Percentiles rank a stretch among this genome's conserved stretches.
Evolutionary conservation across 2,888 invertebrate species (phyloP).

Genomic region (Fissipunctia ypsillon): DNA sequence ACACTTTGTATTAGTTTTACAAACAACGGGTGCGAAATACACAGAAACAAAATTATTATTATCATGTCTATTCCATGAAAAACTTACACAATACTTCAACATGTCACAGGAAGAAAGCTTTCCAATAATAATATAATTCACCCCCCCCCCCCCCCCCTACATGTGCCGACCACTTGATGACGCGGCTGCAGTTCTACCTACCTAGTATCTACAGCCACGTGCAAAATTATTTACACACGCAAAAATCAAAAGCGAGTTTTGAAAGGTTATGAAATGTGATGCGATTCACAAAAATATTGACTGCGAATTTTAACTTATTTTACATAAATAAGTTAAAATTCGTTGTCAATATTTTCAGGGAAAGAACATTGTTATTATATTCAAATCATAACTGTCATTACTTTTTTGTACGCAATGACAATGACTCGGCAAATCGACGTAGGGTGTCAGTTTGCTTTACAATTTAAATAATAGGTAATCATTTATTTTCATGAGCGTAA

Average conservation of each 20-base stretch:
- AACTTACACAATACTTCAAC: not conserved
- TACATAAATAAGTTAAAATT: too few relatives aligned
- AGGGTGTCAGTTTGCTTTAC: too few relatives aligned
- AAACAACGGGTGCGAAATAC: not conserved
- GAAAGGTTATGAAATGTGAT: not conserved
- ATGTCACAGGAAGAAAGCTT: constrained; percentile 8
- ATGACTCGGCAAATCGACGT: too few relatives aligned
- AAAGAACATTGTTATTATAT: too few relatives aligned
- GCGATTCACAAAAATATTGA: not conserved
- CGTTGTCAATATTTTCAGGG: too few relatives aligned
- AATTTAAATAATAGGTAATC: too few relatives aligned
- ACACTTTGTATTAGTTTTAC: not conserved
- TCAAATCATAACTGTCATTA: too few relatives aligned
- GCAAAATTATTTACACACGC: not conserved
- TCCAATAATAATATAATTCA: constrained; percentile 20
- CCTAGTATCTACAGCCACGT: not conserved
- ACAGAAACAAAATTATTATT: not conserved
- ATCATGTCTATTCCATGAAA: not conserved
- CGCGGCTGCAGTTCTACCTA: not conserved
- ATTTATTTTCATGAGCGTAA: too few relatives aligned
- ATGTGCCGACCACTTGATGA: not conserved
- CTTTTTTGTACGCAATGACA: too few relatives aligned
- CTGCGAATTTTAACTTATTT: too few relatives aligned
- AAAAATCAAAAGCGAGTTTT: not conserved
- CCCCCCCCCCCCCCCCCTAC: too few relatives aligned